Conservation (phyloP, 2,797 vertebrate species). For the Furcifer pardalis region DNA sequence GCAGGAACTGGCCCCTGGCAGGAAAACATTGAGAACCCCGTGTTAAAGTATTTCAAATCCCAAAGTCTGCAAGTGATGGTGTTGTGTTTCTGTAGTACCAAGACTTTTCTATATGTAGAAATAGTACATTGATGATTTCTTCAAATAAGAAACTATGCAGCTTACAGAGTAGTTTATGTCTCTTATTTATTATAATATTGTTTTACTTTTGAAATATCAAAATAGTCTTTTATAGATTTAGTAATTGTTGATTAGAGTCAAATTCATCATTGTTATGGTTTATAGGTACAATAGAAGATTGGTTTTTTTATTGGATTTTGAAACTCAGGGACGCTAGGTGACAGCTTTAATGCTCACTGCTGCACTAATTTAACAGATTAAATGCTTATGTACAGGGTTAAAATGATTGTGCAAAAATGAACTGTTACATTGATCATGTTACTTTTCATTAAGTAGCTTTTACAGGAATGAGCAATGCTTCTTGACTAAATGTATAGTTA, state of each 20-base stretch:
- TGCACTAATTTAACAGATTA: slow-evolving; percentile 18
- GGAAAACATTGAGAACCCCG: too few species aligned
- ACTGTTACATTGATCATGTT: not conserved
- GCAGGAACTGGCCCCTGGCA: too few species aligned
- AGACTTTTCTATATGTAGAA: slow-evolving; percentile 12
- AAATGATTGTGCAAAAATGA: not conserved
- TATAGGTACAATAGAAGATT: accelerated
- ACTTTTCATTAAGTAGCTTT: slow-evolving; percentile 7
- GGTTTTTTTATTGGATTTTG: slow-evolving; percentile 4
- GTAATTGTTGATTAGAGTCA: too few species aligned
- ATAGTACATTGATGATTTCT: not conserved
- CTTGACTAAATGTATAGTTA: slow-evolving; percentile 56
- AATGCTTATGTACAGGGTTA: not conserved
- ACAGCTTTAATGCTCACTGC: not conserved
- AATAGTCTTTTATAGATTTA: too few species aligned
- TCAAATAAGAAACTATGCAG: not conserved
- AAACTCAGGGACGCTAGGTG: slow-evolving; percentile 9
- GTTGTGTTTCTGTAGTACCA: not conserved
- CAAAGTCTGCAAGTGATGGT: not conserved
- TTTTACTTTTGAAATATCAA: too few species aligned
- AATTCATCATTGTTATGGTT: not conserved
- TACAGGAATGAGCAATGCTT: slow-evolving; percentile 32
- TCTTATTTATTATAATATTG: slow-evolving; percentile 2
- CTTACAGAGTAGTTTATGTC: not conserved
- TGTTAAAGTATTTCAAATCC: not conserved